Percentiles rank a stretch among this genome's conserved stretches.
Evolutionary conservation across 2,113 vertebrate species (phyloP).

Genomic region (Raphicerus campestris): DNA sequence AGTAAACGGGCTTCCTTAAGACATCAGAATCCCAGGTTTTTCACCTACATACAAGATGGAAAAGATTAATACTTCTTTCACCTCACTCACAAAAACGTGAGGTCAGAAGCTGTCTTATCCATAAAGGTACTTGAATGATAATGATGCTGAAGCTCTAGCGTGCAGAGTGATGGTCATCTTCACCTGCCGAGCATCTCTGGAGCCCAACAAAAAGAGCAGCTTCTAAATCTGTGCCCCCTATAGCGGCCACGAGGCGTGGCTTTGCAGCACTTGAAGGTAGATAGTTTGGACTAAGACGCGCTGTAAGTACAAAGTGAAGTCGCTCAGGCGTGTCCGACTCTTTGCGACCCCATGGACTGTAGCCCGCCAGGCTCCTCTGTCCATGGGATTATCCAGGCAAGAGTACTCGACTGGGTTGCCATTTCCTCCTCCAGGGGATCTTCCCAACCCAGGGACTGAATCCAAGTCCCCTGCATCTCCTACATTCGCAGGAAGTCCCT

Average conservation of each 20-base stretch:
- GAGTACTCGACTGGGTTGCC: not conserved
- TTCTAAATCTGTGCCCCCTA: accelerated
- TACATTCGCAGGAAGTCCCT: not conserved
- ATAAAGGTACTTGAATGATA: not conserved
- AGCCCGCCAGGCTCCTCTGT: not conserved
- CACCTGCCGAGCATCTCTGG: not conserved
- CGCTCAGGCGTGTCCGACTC: not conserved
- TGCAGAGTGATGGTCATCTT: not conserved
- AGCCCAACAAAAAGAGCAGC: not conserved
- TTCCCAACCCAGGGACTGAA: not conserved
- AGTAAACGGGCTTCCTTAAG: not conserved
- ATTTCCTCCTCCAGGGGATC: not conserved
- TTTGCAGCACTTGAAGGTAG: not conserved
- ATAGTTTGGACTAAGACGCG: accelerated
- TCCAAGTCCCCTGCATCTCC: not conserved
- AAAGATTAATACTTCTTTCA: not conserved
- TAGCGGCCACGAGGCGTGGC: not conserved
- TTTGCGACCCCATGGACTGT: not conserved
- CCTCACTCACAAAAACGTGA: not conserved
- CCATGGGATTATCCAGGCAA: not conserved
- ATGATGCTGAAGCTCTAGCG: accelerated
- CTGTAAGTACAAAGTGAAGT: not conserved
- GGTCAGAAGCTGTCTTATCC: not conserved
- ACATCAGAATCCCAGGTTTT: not conserved
- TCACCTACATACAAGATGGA: not conserved